Base-by-base conservation (phyloP, 2,888 invertebrate species). In the Plusia festucae region DNA sequence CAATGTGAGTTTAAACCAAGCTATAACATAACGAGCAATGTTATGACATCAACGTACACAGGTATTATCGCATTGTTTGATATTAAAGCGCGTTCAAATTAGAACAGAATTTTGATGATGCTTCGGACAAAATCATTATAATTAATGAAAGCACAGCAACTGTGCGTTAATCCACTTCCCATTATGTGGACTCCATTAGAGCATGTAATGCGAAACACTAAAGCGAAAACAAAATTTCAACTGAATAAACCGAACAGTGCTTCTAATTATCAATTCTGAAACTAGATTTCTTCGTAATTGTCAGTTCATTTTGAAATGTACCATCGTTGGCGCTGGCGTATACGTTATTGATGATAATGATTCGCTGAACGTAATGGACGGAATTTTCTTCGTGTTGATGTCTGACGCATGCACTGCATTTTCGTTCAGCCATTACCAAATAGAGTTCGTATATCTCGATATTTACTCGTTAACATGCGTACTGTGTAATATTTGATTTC, bases 51-150 rank as follows among this genome's bases (percentile, higher is more conserved):
- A 63, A 52, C 53, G 22, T 34, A 59, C 16, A n/a, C 60, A 68
- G 58, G 63, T 63, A 77, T 61, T 61, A 66, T 46, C 46, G 54
- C 60, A 66, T 64, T 62, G 67, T 66, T 49, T 56, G 65, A 70
- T 68, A 72, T 57, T 64, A 72, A 78, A 76, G 70, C 72, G 55
- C 55, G 64, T 69, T 59, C 75, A 83, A 83, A 82, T 82, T 81
- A 76, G 79, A 76, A 73, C 77, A 74, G 78, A 78, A 81, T 82
- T 78, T 71, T 73, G 81, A 83, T 80, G 82, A 79, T 76, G 79
- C 80, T 79, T 73, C 68, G 79, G 62, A 76, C 78, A 79, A 82
- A 83, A 85, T 83, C 68, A 78, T 86, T 81, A 85, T 82, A 83
- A 84, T 84, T 78, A 83, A 83, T 85, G 73, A 77, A 81, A 82